Percentiles rank a stretch among this genome's conserved stretches.
Conservation (phyloP, 2,888 invertebrate genomes). For the Adineta ricciae region DNA sequence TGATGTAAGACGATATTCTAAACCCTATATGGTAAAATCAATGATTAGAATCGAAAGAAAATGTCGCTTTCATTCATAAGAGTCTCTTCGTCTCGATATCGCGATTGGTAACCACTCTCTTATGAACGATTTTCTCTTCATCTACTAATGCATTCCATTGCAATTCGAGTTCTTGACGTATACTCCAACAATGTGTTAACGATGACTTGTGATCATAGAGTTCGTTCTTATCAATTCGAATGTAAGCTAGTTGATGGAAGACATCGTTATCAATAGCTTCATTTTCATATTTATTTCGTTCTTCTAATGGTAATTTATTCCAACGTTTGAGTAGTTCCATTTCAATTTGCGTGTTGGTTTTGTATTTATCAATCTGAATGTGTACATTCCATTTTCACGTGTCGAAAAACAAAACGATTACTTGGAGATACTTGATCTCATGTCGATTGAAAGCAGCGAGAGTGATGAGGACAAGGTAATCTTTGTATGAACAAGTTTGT, state of each 20-base stretch:
- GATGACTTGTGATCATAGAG: not conserved
- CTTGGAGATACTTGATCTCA: not conserved
- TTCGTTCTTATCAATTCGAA: not conserved
- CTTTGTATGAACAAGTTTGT: not conserved
- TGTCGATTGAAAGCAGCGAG: not conserved
- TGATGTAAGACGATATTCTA: too few relatives aligned
- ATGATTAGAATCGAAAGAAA: too few relatives aligned
- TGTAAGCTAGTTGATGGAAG: not conserved
- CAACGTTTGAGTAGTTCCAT: not conserved
- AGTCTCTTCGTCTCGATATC: not conserved
- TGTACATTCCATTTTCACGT: too few relatives aligned
- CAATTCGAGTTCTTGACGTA: not conserved
- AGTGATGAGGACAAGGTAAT: not conserved
- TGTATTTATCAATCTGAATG: not conserved
- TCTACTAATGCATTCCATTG: not conserved
- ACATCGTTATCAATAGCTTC: not conserved
- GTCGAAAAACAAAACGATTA: not conserved
- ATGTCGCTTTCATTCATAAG: too few relatives aligned
- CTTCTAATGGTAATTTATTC: not conserved
- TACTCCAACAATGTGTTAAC: not conserved
- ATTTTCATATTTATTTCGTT: not conserved
- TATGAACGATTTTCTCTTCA: not conserved
- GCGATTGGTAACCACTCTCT: not conserved
- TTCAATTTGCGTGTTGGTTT: not conserved
- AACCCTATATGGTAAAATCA: too few relatives aligned